Conservation (phyloP, 2,888 invertebrate genomes). For the Aspidiotus destructor region DNA sequence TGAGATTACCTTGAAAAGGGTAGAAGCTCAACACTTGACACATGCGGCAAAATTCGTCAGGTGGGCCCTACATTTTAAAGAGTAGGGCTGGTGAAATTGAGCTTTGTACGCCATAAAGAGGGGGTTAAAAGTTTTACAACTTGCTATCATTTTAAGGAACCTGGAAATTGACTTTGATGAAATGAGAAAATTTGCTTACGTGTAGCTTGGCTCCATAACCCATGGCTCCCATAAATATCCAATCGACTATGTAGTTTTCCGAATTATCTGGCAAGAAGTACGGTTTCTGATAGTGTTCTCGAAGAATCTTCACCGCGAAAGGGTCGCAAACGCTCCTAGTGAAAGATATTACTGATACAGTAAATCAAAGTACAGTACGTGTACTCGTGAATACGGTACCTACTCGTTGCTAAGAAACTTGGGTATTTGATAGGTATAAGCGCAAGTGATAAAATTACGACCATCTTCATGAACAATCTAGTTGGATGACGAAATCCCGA, state of each 20-base stretch:
- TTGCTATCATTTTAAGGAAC: no score
- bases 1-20: no score
- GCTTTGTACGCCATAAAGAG: neutral
- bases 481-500: no score
- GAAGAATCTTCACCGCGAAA: conserved; percentile 62
- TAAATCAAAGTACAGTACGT: no score
- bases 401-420: no score
- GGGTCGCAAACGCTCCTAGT: conserved; percentile 87
- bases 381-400: no score
- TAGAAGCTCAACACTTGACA: no score
- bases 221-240: conserved; percentile 95
- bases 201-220: conserved; percentile 94
- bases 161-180: neutral
- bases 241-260: conserved; percentile 82
- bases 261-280: conserved; percentile 80
- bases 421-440: no score
- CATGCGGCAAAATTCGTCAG: neutral
- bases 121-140: neutral
- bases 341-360: conserved; percentile 1
- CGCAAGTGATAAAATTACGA: no score
- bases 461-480: no score
- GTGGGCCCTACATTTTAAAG: no score
- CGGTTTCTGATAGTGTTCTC: conserved; percentile 69
- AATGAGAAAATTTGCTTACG: conserved; percentile 48
- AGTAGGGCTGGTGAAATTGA: no score